phyloP scores from a whole-genome alignment of 1,140 invertebrate genomes.

The Melipona quadrifasciata region DNA sequence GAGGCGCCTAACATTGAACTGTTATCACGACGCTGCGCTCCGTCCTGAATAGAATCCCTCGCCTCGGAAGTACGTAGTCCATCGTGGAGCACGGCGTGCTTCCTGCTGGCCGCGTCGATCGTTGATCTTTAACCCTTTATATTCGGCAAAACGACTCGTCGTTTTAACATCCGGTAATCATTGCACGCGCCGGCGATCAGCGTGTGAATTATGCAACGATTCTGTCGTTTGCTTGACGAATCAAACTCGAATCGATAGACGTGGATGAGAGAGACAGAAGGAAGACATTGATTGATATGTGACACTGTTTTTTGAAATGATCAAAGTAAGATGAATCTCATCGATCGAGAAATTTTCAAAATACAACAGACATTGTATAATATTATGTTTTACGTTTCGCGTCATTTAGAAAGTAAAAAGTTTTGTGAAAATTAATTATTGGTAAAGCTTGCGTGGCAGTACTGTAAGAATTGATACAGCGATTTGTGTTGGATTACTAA shows the following conservation, averaged over 20 bases:
- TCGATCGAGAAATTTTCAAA: too few species aligned
- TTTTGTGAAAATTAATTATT: too few species aligned
- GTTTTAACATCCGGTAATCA: constrained; percentile 12
- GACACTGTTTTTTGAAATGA: too few species aligned
- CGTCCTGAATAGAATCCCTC: constrained; percentile 40
- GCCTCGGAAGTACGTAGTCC: constrained; percentile 46
- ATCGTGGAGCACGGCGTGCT: constrained; percentile 31
- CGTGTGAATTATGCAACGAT: constrained; percentile 4
- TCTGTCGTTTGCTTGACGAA: too few species aligned
- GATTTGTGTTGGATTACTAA: too few species aligned
- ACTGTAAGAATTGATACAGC: too few species aligned
- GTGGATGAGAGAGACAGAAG: too few species aligned
- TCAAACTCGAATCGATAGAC: neutral
- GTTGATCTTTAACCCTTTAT: constrained; percentile 25
- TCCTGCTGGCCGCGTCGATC: constrained; percentile 42
- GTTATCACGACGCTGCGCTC: constrained; percentile 36
- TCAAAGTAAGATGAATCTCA: too few species aligned
- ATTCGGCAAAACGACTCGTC: neutral
- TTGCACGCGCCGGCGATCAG: neutral
- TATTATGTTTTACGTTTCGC: too few species aligned
- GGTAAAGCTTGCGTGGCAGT: too few species aligned
- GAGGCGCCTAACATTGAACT: constrained; percentile 29
- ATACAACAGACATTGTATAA: too few species aligned
- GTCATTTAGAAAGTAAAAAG: too few species aligned
- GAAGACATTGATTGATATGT: neutral